These are phyloP conservation scores for Thaumatotibia leucotreta DNA, from an alignment of 1,140 invertebrate genomes.

Conservation along the genomic window DNA sequence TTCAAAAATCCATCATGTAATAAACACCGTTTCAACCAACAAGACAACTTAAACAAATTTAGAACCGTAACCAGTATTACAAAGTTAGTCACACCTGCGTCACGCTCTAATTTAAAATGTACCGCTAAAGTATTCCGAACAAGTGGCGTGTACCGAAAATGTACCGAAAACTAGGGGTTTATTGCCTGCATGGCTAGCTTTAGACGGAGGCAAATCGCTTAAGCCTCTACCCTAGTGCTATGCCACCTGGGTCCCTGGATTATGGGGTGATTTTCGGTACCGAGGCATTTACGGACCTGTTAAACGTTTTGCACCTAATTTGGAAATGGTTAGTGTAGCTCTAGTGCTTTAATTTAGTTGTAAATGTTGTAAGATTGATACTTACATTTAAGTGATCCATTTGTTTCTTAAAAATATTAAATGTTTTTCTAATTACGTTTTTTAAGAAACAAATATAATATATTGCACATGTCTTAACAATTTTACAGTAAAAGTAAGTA, in stretches of 20 bases:
- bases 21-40: too few relatives aligned
- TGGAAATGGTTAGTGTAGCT: not conserved
- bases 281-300: not conserved
- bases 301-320: constrained; percentile 7
- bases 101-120: constrained; percentile 5
- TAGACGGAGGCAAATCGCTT: constrained; percentile 39
- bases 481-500: too few relatives aligned
- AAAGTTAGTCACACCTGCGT: not conserved
- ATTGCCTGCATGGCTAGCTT: constrained; percentile 28
- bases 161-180: constrained; percentile 35
- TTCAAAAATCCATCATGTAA: too few relatives aligned
- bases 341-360: not conserved
- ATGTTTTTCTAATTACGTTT: too few relatives aligned
- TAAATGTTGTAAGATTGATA: too few relatives aligned
- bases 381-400: too few relatives aligned
- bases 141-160: constrained; percentile 22
- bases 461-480: too few relatives aligned
- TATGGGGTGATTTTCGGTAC: constrained; percentile 36
- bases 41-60: too few relatives aligned
- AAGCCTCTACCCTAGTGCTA: constrained; percentile 29
- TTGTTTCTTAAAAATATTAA: too few relatives aligned
- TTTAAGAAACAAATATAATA: too few relatives aligned
- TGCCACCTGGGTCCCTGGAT: constrained; percentile 41
- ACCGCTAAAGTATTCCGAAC: constrained; percentile 19
- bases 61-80: not conserved